phyloP scores from a whole-genome alignment of 2,797 vertebrate species.

The Lerista edwardsae region DNA sequence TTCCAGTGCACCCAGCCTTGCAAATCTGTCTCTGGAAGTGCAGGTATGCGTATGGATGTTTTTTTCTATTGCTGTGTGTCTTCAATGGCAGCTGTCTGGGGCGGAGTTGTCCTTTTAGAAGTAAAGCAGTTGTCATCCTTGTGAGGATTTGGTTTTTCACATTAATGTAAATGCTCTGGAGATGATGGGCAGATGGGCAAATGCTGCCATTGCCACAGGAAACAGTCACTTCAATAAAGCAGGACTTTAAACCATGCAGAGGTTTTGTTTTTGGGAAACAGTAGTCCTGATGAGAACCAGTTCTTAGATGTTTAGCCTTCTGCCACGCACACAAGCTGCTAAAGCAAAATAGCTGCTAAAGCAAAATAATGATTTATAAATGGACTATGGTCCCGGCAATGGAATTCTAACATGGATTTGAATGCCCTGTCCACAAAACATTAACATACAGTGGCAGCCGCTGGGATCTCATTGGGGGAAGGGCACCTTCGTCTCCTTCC shows the following conservation, averaged over 20 bases:
- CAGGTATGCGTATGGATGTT: not conserved
- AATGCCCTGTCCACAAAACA: no score
- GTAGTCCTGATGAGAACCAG: not conserved
- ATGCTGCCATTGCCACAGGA: not conserved
- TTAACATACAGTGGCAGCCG: no score
- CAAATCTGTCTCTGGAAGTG: not conserved
- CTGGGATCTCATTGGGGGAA: no score
- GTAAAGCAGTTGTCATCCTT: not conserved
- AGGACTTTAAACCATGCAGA: constrained; percentile 20
- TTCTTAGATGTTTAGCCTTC: not conserved
- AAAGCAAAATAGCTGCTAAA: not conserved
- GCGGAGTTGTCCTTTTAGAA: not conserved
- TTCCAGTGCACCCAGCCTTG: not conserved
- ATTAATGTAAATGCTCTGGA: constrained; percentile 26
- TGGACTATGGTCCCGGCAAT: no score
- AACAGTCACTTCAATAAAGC: constrained; percentile 33
- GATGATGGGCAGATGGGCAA: not conserved
- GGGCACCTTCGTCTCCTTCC: no score
- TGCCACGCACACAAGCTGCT: not conserved
- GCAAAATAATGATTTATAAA: not conserved
- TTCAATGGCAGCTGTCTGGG: not conserved
- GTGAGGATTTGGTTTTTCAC: not conserved
- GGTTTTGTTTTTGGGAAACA: not conserved
- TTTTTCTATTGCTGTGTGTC: not conserved
- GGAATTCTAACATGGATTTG: no score